Base-by-base conservation (phyloP, 2,888 invertebrate species). In the Standfussiana lucernea region DNA sequence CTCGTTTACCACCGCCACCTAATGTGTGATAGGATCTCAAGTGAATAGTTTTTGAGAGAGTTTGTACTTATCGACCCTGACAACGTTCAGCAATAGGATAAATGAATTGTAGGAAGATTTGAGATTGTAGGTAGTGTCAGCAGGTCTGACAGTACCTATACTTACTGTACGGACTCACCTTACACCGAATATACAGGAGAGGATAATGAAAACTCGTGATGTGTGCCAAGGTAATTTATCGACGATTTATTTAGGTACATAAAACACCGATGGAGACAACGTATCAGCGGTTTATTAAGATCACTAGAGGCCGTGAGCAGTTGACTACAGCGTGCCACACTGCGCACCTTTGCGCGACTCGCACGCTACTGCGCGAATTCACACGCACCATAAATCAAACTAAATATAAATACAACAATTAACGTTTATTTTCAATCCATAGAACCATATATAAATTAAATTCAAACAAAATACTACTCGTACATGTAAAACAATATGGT, bases 341-440 rank as follows among this genome's bases (percentile, higher is more conserved):
- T 53, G 35, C 64, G 47, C 83, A 77, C 84, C 79, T 81, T 80
- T 68, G 37, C 74, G 78, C 75, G 66, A 82, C 80, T 56, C 50
- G 56, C 67, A 42, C 66, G 61, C 42, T 59, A 42, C 79, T 72
- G 67, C 69, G 75, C 77, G 83, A 85, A 75, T 75, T 76, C 78
- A 77, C 84, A 82, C 82, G 80, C 82, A 80, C 83, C 85, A 76
- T 85, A 91, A 92, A 93, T 91, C 94, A 94, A 94, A 95, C 92
- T 92, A 93, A 93, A 89, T 90, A 91, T 93, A 94, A 93, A 93
- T 96, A 96, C 96, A 96, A 96, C 95, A 96, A 94, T 94, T 94
- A 96, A 96, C 95, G 92, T 96, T 96, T 96, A 96, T 96, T 96
- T 91, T 96, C 94, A 96, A 95, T 96, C 95, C 96, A 96, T 94